Base-by-base conservation (phyloP, 2,113 vertebrate genomes). In the Pimephales promelas region DNA sequence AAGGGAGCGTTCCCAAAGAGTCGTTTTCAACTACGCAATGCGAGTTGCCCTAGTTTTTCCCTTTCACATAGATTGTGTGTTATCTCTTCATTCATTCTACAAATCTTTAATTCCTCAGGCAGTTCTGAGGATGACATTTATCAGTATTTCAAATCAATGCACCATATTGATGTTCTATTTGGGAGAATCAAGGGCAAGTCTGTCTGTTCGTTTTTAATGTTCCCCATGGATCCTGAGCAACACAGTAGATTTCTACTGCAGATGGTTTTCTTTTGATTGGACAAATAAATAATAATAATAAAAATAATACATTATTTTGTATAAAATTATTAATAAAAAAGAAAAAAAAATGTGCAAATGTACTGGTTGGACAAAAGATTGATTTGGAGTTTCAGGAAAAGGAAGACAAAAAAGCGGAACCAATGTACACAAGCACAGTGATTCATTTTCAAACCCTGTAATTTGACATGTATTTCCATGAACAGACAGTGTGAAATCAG, bases 81-180 rank as follows among this genome's bases (percentile, higher is more conserved):
- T 76, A 57, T 76, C 20, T 36, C 20, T 57, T 31, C 20, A 14
- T 76, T 34, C 31, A 14, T 56, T 56, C 54, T 45, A 45, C 40
- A 45, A 45, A 45, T 72, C 11, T 72, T 11, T 24, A 72, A 72
- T 26, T 47, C 36, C 68, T 14, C 20, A 57, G 52, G 18, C 9
- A 11, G 26, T 34, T 54, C 9, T 43, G 36, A 24, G 16, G 49
- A 36, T 34, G 74, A 40, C 28, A 76, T 76, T 36, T 57, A 57
- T 40, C 52, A 57, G 74, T 76, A 76, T 76, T 36, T 56, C 22
- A 40, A 76, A 57, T 76, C 74, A 76, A 47, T 72, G 68, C 68
- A 45, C 57, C 20, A 76, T 57, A 76, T 40, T 8, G 52, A 57
- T 56, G 52, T 57, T 57, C 5, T 72, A n/a, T 77, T 24, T 61